These are phyloP conservation scores for Eubasilissa splendida DNA, from an alignment of 2,888 invertebrate species.

Conservation along the genomic window DNA sequence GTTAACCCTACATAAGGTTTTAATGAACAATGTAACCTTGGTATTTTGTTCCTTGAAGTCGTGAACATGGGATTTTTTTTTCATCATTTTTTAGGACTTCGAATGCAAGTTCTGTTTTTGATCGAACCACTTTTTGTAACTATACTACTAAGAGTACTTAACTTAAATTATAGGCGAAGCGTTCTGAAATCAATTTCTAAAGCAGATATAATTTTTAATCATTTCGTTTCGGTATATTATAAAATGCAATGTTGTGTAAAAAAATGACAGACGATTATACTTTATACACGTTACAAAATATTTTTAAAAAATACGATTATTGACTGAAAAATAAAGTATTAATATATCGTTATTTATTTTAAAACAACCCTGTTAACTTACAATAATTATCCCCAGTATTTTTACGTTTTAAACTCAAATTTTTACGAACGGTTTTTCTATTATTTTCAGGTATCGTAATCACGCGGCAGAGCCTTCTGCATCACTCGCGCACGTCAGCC, in stretches of 20 bases:
- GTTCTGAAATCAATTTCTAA: too few species aligned
- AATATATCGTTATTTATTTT: not conserved
- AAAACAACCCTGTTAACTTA: too few species aligned
- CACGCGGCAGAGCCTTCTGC: not conserved
- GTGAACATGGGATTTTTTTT: conserved; percentile 4
- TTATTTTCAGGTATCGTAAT: conserved; percentile 10
- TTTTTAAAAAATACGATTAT: too few species aligned
- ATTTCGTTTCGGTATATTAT: too few species aligned
- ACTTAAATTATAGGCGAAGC: too few species aligned
- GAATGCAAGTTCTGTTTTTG: conserved; percentile 21
- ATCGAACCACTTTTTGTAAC: too few species aligned
- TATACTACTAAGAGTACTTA: too few species aligned
- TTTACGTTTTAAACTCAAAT: not conserved
- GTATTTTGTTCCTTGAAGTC: conserved; percentile 8
- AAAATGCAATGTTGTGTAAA: too few species aligned
- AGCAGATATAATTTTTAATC: too few species aligned
- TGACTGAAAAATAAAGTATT: not conserved
- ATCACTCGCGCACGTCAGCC: conserved; percentile 42
- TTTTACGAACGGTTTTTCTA: not conserved
- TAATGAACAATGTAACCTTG: conserved; percentile 28
- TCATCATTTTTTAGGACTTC: conserved; percentile 22
- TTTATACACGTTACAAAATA: too few species aligned
- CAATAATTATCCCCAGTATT: not conserved
- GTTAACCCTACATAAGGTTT: conserved; percentile 11
- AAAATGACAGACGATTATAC: too few species aligned